A percentile compares a stretch with the other conserved stretches of the same genome.
Evolutionary conservation across 2,888 invertebrate genomes (phyloP).

Genomic region (Leptinotarsa tumamoca): DNA sequence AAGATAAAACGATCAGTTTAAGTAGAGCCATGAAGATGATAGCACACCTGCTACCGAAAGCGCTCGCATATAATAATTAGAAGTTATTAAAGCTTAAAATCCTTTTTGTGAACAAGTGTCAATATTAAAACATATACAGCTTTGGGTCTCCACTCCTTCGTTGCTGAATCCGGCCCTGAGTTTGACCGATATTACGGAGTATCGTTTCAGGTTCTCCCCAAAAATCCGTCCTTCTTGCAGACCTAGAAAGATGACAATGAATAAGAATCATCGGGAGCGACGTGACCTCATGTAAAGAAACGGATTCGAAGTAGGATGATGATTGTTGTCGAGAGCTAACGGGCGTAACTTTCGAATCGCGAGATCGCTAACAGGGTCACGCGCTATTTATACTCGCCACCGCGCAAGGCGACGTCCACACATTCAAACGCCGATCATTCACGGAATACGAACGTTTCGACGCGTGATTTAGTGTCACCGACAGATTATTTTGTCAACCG

Average conservation of each 20-base stretch:
- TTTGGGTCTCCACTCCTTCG: too few species aligned
- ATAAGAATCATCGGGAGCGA: background rate
- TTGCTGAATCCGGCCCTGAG: too few species aligned
- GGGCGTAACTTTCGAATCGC: conserved; percentile 50
- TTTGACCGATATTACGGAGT: too few species aligned
- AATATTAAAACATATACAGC: too few species aligned
- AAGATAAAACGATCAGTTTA: too few species aligned
- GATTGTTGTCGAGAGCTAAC: conserved; percentile 40
- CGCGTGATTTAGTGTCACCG: conserved; percentile 23
- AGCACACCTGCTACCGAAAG: too few species aligned
- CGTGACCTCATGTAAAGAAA: conserved; percentile 36
- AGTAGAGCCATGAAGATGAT: too few species aligned
- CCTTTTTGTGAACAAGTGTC: too few species aligned
- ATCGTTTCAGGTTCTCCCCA: background rate
- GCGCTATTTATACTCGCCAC: conserved; percentile 50
- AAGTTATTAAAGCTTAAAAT: too few species aligned
- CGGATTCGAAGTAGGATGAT: conserved; percentile 26
- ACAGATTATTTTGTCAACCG: conserved; percentile 9
- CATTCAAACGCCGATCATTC: conserved; percentile 27
- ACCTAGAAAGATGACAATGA: background rate
- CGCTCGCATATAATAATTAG: too few species aligned
- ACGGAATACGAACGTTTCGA: conserved; percentile 26
- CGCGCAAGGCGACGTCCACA: conserved; percentile 23
- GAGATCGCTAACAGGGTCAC: conserved; percentile 50
- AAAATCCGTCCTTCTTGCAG: background rate